These are phyloP conservation scores for Tragelaphus imberbis DNA, from an alignment of 2,113 vertebrate species.

Conservation along the genomic window DNA sequence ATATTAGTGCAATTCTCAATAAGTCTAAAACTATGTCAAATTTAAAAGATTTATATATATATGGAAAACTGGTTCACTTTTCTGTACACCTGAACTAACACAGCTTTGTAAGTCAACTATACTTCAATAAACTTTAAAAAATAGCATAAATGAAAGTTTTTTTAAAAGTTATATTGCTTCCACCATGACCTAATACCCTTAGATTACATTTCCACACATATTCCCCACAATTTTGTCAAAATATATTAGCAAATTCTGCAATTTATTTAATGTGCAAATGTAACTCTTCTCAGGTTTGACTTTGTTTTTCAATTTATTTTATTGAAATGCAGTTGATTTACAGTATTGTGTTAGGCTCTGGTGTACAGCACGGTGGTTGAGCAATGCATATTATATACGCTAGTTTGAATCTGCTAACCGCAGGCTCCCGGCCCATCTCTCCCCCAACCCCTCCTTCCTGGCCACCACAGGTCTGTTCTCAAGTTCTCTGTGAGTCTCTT, in stretches of 20 bases:
- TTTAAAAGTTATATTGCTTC: background rate
- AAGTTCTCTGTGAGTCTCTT: background rate
- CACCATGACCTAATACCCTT: background rate
- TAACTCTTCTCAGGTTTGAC: background rate
- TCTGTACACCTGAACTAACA: background rate
- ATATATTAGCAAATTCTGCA: background rate
- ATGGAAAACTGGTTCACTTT: background rate
- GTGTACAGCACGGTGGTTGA: background rate
- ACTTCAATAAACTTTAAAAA: background rate
- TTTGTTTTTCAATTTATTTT: background rate
- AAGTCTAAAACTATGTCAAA: background rate
- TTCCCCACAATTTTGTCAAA: background rate
- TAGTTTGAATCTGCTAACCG: fast-evolving
- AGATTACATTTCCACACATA: background rate
- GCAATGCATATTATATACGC: fast-evolving
- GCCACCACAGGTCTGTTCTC: background rate
- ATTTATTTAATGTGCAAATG: background rate
- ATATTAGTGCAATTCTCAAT: background rate
- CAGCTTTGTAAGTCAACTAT: background rate
- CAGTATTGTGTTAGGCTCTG: background rate
- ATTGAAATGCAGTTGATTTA: background rate
- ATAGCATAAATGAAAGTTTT: background rate
- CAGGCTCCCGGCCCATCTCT: background rate
- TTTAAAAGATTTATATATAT: background rate
- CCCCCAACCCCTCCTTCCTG: fast-evolving